Base-by-base conservation (phyloP, 2,888 invertebrate species). In the Drosophila kanekoi region DNA sequence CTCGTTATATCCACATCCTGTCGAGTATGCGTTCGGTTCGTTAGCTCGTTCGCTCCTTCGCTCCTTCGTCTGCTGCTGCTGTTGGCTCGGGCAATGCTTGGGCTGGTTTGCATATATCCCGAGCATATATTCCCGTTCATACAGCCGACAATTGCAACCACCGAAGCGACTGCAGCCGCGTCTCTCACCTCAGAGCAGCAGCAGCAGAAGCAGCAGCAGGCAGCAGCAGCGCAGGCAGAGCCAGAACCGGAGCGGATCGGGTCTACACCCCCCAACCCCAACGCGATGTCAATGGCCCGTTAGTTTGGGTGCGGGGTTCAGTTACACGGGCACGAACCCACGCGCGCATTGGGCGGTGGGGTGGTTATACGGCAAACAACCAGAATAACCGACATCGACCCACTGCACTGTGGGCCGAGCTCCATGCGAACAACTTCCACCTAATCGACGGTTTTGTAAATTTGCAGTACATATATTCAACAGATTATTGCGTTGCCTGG, bases 341-440 rank as follows among this genome's bases (percentile, higher is more conserved):
- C 57, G 18, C 37, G 83, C 71, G 79, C 89, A 84, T 73, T 76
- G 82, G 73, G 71, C 28, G 28, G 28, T n/a, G 8, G 28, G 28
- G 8, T 28, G 28, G 28, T 8, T 28, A 8, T 28, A 73, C 88
- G 85, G 77, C 83, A 89, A 89, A 89, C 85, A 88, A 68, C 60
- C 90, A 69, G 87, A 89, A 89, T 88, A 86, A 89, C 86, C 85
- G 81, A 89, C 87, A 79, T 78, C 89, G 89, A 85, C 87, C 87
- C 90, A 85, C 79, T 81, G 82, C 83, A 89, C 83, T 62, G 89
- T 83, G 83, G 88, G 72, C 54, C 51, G 62, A 72, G 61, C 65
- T 48, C 62, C 18, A 49, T 66, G 63, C 57, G 49, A 56, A 77
- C 62, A 60, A 59, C 51, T 45, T 59, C 59, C 43, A 56, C 70